Percentiles rank a stretch among this genome's conserved stretches.
Evolutionary conservation across 2,113 vertebrate genomes (phyloP).

Genomic region (Myodes glareolus): DNA sequence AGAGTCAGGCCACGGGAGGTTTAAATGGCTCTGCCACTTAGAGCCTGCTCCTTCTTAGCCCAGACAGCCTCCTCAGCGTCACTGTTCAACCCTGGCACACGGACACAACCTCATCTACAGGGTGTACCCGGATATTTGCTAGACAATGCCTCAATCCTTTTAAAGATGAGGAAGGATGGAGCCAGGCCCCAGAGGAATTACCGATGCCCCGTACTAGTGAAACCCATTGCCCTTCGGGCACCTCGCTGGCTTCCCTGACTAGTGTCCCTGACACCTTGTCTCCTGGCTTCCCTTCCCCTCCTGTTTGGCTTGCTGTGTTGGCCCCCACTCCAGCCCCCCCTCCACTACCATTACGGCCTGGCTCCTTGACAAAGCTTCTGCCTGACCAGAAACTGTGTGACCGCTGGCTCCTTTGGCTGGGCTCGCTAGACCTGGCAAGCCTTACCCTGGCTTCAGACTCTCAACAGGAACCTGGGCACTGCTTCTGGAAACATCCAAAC

Average conservation of each 20-base stretch:
- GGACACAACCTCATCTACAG: not conserved
- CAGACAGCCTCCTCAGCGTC: not conserved
- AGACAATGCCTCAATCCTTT: not conserved
- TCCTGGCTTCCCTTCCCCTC: conserved; percentile 43
- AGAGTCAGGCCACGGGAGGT: not conserved
- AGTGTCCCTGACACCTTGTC: conserved; percentile 40
- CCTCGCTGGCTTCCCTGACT: conserved; percentile 15
- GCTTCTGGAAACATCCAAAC: conserved; percentile 64
- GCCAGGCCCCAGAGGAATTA: not conserved
- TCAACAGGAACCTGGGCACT: conserved; percentile 1
- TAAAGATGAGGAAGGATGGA: conserved; percentile 61
- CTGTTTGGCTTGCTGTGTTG: conserved; percentile 36
- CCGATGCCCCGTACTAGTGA: not conserved
- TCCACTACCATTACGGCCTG: conserved; percentile 16
- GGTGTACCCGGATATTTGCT: not conserved
- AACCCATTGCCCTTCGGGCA: not conserved
- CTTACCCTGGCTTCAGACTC: conserved; percentile 62
- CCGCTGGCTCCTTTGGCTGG: conserved; percentile 57
- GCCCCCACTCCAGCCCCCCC: not conserved
- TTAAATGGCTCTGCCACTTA: not conserved
- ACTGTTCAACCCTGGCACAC: not conserved
- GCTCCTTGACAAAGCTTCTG: conserved; percentile 45
- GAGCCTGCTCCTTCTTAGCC: not conserved
- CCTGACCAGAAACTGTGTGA: conserved; percentile 59
- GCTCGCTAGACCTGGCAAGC: conserved; percentile 49